Percentiles rank a stretch among this genome's conserved stretches.
Conservation (phyloP, 2,113 vertebrate species). For the Melospiza georgiana region DNA sequence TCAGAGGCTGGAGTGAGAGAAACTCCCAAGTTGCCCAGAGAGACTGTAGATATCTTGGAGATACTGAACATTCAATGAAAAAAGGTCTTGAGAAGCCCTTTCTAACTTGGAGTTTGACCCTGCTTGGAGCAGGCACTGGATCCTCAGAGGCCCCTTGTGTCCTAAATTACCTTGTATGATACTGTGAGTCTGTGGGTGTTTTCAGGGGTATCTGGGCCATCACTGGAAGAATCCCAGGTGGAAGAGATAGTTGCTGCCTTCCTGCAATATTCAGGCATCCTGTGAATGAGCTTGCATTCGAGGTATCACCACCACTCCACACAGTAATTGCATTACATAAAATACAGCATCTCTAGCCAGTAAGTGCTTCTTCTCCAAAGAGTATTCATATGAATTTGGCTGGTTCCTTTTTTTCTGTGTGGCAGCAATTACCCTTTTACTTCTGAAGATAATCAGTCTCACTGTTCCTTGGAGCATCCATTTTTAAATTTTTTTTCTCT, state of each 20-base stretch:
- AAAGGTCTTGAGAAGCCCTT: neutral
- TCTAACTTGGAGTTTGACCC: neutral
- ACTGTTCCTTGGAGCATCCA: neutral
- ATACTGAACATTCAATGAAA: neutral
- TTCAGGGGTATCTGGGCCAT: neutral
- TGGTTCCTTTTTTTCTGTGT: neutral
- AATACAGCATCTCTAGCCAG: neutral
- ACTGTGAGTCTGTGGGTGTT: neutral
- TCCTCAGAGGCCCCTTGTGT: neutral
- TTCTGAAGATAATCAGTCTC: neutral
- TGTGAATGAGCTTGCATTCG: neutral
- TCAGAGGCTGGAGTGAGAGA: neutral
- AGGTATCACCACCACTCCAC: neutral
- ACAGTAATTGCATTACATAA: neutral
- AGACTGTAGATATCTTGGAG: neutral
- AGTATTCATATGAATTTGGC: neutral
- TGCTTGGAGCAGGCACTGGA: neutral
- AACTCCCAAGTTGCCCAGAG: neutral
- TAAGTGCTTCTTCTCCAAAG: neutral
- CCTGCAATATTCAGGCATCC: neutral
- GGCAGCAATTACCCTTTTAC: constrained; percentile 14
- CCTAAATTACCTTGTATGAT: neutral
- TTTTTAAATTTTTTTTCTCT: neutral
- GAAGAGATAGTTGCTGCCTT: neutral
- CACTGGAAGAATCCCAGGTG: neutral